Base-by-base conservation (phyloP, 2,797 vertebrate genomes). In the Cirrhinus mrigala region DNA sequence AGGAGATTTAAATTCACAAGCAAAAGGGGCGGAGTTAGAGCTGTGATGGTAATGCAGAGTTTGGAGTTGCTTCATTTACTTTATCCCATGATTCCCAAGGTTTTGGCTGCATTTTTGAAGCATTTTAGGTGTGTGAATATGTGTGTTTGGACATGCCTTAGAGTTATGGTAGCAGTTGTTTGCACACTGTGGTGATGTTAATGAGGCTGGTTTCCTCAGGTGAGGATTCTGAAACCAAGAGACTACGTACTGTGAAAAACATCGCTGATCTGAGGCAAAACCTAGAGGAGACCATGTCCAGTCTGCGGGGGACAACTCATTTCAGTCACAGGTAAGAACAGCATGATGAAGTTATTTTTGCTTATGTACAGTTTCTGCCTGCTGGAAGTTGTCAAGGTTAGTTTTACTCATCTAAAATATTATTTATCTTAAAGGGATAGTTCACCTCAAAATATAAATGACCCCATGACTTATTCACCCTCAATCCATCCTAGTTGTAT, bases 201-300 rank as follows among this genome's bases (percentile, higher is more conserved):
- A 77, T 66, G 33, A 77, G 22, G 80, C n/a, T 40, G 52, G 11
- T 80, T 46, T 84, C 64, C 37, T 58, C 70, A 97, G 96, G 94
- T 70, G 97, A 97, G 90, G 97, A 97, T 73, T 93, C 96, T 0
- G 97, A 97, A 91, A 92, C 94, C 1, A 94, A 96, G 68, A 91
- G 96, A 1, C 85, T 96, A 50, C 93, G 96, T 75, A 97, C 96
- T 0, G 96, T 96, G 87, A 97, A 96, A 70, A 97, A 97, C 92
- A 97, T 97, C 0, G 96, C 97, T 0, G 96, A 97, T 68, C 94
- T 97, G 4, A 95, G 97, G 24, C 96, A 97, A 93, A 97, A 97
- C 88, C 85, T 97, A 84, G 97, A 97, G 89, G 97, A 97, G 88
- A 97, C 97, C 1, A 97, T 97, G 97, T 97, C 96, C 90, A 97